These are phyloP conservation scores for Muschampia plurimacula DNA, from an alignment of 2,888 invertebrate genomes.

Conservation along the genomic window DNA sequence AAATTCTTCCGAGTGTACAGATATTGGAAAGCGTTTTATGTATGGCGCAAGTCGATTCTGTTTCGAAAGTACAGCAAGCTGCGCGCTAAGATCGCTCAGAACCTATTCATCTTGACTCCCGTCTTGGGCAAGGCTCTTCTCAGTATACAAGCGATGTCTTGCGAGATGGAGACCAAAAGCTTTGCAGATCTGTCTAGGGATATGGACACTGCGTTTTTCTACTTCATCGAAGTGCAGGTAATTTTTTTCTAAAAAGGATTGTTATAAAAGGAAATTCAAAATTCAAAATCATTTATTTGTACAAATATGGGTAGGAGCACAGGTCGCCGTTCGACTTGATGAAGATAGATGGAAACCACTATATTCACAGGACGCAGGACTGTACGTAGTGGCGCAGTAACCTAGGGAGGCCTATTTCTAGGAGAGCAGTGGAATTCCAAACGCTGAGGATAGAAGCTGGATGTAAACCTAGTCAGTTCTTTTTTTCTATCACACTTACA, in stretches of 20 bases:
- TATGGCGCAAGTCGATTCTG: conserved; percentile 91
- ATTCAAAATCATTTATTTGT: too few species aligned
- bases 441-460: too few species aligned
- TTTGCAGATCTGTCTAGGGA: conserved; percentile 86
- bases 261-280: too few species aligned
- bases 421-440: too few species aligned
- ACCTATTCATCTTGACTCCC: conserved; percentile 91
- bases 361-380: too few species aligned
- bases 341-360: too few species aligned
- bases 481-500: too few species aligned
- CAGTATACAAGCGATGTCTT: conserved; percentile 89
- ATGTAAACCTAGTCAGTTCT: too few species aligned
- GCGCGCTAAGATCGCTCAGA: conserved; percentile 86
- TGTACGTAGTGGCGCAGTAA: too few species aligned
- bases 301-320: too few species aligned
- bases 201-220: conserved; percentile 86
- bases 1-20: conserved; percentile 89
- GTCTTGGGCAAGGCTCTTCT: conserved; percentile 90
- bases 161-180: conserved; percentile 86
- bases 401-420: too few species aligned
- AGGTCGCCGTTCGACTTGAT: too few species aligned
- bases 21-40: conserved; percentile 92
- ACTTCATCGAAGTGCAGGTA: conserved; percentile 90
- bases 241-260: background rate
- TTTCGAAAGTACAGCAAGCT: conserved; percentile 88